phyloP scores from a whole-genome alignment of 2,797 vertebrate species.

The Craterocephalus amniculus region DNA sequence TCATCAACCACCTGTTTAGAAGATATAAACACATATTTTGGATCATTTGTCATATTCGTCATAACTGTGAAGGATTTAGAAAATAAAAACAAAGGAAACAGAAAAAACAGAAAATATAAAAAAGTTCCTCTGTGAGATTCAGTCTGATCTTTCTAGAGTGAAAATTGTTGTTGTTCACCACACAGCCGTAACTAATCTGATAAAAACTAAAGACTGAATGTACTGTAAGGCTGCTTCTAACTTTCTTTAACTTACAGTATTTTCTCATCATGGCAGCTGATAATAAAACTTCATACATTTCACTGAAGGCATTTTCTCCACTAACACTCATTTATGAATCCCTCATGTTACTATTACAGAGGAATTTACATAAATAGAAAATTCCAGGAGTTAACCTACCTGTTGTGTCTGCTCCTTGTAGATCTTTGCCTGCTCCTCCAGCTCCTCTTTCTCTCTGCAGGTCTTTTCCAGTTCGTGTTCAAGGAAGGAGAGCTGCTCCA shows the following conservation, averaged over 20 bases:
- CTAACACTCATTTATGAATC: background rate
- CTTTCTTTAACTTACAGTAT: constrained; percentile 2
- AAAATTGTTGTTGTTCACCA: background rate
- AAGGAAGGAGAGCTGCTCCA: constrained; percentile 90
- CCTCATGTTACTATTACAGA: background rate
- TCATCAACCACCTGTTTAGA: constrained; percentile 86
- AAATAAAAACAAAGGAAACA: background rate
- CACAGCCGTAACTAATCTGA: background rate
- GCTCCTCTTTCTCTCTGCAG: constrained; percentile 83
- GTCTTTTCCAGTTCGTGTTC: constrained; percentile 87
- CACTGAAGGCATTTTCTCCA: background rate
- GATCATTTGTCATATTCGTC: background rate
- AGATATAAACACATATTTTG: background rate
- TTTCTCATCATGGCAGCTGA: background rate
- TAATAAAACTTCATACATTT: background rate
- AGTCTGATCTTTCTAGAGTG: background rate
- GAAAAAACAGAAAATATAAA: background rate
- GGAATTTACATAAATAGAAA: background rate
- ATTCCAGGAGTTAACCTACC: constrained; percentile 66
- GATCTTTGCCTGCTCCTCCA: constrained; percentile 82
- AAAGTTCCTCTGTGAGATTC: background rate
- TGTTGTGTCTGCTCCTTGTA: constrained; percentile 87
- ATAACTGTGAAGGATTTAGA: background rate
- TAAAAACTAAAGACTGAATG: background rate
- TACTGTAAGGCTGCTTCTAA: background rate